These are phyloP conservation scores for Liparis tanakae DNA, from an alignment of 2,797 vertebrate genomes.

Conservation along the genomic window DNA sequence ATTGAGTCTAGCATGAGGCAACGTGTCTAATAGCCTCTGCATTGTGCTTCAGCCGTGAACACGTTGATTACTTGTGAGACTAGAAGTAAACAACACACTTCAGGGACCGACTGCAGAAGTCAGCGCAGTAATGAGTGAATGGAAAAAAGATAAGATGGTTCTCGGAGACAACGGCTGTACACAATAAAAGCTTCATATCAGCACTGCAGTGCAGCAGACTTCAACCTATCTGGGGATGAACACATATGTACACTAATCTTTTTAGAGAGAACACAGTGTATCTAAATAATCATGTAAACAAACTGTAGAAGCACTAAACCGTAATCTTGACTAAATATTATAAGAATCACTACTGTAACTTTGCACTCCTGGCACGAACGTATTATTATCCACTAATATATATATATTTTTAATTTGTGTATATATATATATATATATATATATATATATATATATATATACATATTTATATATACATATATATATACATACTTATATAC, in stretches of 20 bases:
- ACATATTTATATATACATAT: no score
- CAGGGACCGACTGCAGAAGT: constrained; percentile 5
- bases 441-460: no score
- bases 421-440: no score
- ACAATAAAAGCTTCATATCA: not conserved
- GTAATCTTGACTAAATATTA: not conserved
- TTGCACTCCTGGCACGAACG: not conserved
- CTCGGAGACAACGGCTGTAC: not conserved
- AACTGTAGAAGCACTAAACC: not conserved
- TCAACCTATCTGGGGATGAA: not conserved
- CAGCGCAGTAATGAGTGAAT: not conserved
- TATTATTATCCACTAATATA: not conserved
- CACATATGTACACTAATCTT: not conserved
- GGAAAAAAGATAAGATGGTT: not conserved
- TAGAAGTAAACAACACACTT: constrained; percentile 2
- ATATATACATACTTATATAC: no score
- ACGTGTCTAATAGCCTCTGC: not conserved
- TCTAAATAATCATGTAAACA: not conserved
- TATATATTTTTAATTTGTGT: no score
- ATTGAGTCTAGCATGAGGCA: not conserved
- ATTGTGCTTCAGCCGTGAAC: constrained; percentile 20
- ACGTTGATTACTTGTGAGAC: constrained; percentile 12
- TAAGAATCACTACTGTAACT: not conserved
- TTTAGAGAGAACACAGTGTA: not conserved
- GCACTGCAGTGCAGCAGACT: constrained; percentile 2